Conservation (phyloP, 2,113 vertebrate genomes). For the Mesembrinibis cayennensis region DNA sequence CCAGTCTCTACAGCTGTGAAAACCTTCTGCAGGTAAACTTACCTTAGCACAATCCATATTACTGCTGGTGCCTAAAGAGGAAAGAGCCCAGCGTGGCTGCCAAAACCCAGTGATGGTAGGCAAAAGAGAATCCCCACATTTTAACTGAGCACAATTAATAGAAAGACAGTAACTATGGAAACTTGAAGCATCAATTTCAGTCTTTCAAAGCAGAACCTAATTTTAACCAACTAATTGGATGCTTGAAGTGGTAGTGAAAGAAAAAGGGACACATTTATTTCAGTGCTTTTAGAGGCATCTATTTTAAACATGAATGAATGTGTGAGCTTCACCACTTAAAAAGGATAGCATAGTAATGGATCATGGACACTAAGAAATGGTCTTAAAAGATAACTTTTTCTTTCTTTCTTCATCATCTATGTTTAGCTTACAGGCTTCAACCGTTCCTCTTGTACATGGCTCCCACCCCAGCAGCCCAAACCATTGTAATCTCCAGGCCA, state of each 20-base stretch:
- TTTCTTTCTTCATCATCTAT: not conserved
- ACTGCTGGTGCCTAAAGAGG: not conserved
- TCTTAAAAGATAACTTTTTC: not conserved
- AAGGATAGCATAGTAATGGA: not conserved
- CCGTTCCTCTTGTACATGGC: not conserved
- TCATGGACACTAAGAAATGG: not conserved
- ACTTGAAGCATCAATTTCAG: conserved; percentile 23
- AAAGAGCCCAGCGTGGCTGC: not conserved
- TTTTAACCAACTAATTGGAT: conserved; percentile 27
- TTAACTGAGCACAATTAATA: not conserved
- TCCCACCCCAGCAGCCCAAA: not conserved
- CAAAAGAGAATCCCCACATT: not conserved
- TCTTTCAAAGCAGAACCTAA: conserved; percentile 8
- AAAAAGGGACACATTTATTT: not conserved
- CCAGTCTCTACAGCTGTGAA: not conserved
- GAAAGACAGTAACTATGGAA: conserved; percentile 29
- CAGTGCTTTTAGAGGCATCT: not conserved
- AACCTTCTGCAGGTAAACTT: not conserved
- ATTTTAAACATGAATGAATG: conserved; percentile 32
- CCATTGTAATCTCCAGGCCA: not conserved
- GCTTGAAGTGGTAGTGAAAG: not conserved
- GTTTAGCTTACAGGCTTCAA: not conserved
- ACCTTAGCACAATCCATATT: not conserved
- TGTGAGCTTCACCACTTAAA: not conserved
- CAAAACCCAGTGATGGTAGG: not conserved